These are phyloP conservation scores for Amblyraja radiata DNA, from an alignment of 2,797 vertebrate species.

Conservation along the genomic window DNA sequence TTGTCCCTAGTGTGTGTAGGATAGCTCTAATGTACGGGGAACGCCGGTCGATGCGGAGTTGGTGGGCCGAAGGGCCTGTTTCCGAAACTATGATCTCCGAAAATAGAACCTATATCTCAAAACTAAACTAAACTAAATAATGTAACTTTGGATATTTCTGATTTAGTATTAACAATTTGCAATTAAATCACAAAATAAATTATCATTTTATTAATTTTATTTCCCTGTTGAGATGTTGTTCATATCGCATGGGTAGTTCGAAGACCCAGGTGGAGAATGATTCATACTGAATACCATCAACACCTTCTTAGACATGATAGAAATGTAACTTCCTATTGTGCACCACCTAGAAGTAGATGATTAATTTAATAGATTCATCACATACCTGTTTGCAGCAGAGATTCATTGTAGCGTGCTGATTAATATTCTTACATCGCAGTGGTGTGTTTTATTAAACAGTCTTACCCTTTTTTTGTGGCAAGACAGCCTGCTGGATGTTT, in stretches of 20 bases:
- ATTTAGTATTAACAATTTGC: background rate
- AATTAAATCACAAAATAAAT: background rate
- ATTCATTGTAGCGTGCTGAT: background rate
- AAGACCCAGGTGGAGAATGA: constrained; percentile 3
- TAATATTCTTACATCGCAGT: no score
- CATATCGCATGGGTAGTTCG: background rate
- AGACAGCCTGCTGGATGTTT: background rate
- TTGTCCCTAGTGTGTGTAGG: no score
- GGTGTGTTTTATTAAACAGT: background rate
- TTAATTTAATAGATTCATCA: constrained; percentile 2
- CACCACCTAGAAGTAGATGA: background rate
- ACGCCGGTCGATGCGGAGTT: no score
- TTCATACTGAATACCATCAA: background rate
- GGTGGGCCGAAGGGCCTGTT: no score
- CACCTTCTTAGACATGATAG: background rate
- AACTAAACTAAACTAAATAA: background rate
- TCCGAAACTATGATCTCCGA: no score
- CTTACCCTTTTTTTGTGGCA: background rate
- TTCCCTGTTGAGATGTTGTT: background rate
- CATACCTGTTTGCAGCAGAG: background rate
- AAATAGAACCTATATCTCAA: no score
- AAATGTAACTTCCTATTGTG: background rate
- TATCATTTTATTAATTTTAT: background rate
- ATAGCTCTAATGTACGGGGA: no score
- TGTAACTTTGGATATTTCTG: background rate